These are phyloP conservation scores for Drosophila bipectinata DNA, from an alignment of 1,140 invertebrate genomes.

Conservation along the genomic window DNA sequence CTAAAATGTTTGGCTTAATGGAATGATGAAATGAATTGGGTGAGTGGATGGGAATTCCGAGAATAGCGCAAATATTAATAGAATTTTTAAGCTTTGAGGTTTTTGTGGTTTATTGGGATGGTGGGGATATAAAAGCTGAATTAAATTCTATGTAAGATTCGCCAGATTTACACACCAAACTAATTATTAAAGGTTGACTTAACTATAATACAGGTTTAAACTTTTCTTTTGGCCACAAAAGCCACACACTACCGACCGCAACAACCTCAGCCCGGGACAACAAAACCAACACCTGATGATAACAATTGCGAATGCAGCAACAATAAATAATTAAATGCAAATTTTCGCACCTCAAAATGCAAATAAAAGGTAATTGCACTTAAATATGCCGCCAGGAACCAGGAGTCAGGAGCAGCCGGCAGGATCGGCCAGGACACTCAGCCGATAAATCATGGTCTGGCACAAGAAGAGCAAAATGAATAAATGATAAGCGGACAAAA, in stretches of 20 bases:
- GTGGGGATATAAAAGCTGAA: not conserved
- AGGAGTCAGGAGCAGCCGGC: not conserved
- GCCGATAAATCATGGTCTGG: constrained; percentile 48
- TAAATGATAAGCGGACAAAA: constrained; percentile 65
- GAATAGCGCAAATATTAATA: constrained; percentile 47
- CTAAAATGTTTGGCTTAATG: constrained; percentile 23
- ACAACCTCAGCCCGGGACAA: constrained; percentile 24
- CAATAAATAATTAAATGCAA: constrained; percentile 65
- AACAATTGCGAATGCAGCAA: constrained; percentile 47
- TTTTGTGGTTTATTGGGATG: constrained; percentile 1
- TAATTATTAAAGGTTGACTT: not conserved
- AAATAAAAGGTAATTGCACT: constrained; percentile 61
- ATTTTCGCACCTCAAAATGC: constrained; percentile 62
- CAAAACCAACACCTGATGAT: constrained; percentile 30
- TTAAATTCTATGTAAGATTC: not conserved
- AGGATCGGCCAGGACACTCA: constrained; percentile 6
- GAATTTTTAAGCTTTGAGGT: constrained; percentile 14
- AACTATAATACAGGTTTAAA: not conserved
- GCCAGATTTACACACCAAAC: not conserved
- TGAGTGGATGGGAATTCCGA: constrained; percentile 12
- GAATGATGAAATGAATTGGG: constrained; percentile 26
- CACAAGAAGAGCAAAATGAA: constrained; percentile 52
- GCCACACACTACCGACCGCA: not conserved
- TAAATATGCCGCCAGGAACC: constrained; percentile 36
- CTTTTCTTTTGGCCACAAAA: not conserved